Evolutionary conservation across 2,888 invertebrate genomes (phyloP), one percentile per base, ranked within the genome.

Genomic region (Phlogophora meticulosa): DNA sequence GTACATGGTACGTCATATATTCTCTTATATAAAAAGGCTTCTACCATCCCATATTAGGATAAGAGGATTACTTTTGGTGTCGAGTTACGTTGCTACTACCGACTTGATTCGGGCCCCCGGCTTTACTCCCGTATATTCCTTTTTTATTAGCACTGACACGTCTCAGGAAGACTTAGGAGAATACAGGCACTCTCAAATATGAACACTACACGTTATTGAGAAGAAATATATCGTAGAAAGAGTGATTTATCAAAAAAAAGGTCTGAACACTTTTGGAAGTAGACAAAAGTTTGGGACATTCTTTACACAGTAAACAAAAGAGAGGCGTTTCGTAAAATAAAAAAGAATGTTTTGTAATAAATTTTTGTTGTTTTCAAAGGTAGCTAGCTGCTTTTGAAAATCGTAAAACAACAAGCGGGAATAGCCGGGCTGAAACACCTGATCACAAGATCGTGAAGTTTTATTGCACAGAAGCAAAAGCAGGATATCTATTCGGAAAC

Each of bases 61-160:
- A 92, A 92, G 91, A 88, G 91, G 92, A 92, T 92, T 92, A 91
- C 78, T 78, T 79, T 75, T 81, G 86, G 88, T 88, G 89, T 88
- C 85, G 89, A 83, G 85, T 85, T 81, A 74, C 83, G 78, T 79
- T 80, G 62, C 48, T 65, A 57, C 57, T 61, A 53, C 63, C 53
- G 63, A 56, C 78, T 61, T 78, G 73, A 75, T 85, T 76, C 76
- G 43, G 74, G 70, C 51, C 56, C 52, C 46, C 38, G 66, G 68
- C 62, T 74, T 79, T 69, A 46, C 62, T 62, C 45, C 38, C 57
- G 61, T 62, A 76, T 78, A 75, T 74, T 67, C 53, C 59, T 70
- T 78, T 84, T 81, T 80, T 84, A 81, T 84, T 81, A 81, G 72
- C 72, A 72, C 73, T 80, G 81, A 75, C 83, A 78, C 71, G 72